A percentile compares a stretch with the other conserved stretches of the same genome.
These are phyloP conservation scores for Oncorhynchus gorbuscha DNA, from an alignment of 2,113 vertebrate genomes.

Conservation along the genomic window DNA sequence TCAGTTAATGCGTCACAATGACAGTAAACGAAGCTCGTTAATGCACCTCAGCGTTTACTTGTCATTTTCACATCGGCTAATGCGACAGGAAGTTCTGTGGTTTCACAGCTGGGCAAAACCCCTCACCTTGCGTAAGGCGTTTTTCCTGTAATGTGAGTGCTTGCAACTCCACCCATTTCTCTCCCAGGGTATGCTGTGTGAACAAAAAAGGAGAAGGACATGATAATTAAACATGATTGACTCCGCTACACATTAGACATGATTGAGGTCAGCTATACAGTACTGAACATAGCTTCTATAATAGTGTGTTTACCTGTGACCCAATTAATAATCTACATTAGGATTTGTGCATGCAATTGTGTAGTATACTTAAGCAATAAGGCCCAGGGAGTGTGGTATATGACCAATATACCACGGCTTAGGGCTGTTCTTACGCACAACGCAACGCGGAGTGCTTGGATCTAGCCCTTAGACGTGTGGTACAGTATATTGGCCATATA, in stretches of 20 bases:
- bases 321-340: background rate
- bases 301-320: background rate
- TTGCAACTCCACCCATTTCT: slow-evolving; percentile 83
- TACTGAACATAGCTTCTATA: background rate
- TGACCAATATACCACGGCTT: background rate
- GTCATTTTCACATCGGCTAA: background rate
- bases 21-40: slow-evolving; percentile 19
- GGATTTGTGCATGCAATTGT: background rate
- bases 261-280: background rate
- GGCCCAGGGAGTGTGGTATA: too few species aligned
- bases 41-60: slow-evolving; percentile 16
- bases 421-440: background rate
- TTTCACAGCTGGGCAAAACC: slow-evolving; percentile 55
- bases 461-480: background rate
- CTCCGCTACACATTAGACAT: too few species aligned
- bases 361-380: background rate
- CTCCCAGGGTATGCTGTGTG: slow-evolving; percentile 81
- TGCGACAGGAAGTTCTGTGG: slow-evolving; percentile 61
- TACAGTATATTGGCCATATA: too few species aligned
- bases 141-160: slow-evolving; percentile 82
- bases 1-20: slow-evolving; percentile 22
- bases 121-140: slow-evolving; percentile 81
- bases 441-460: background rate
- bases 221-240: background rate
- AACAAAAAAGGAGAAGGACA: slow-evolving; percentile 16